These are phyloP conservation scores for Chiloscyllium plagiosum DNA, from an alignment of 2,113 vertebrate genomes.

Conservation along the genomic window DNA sequence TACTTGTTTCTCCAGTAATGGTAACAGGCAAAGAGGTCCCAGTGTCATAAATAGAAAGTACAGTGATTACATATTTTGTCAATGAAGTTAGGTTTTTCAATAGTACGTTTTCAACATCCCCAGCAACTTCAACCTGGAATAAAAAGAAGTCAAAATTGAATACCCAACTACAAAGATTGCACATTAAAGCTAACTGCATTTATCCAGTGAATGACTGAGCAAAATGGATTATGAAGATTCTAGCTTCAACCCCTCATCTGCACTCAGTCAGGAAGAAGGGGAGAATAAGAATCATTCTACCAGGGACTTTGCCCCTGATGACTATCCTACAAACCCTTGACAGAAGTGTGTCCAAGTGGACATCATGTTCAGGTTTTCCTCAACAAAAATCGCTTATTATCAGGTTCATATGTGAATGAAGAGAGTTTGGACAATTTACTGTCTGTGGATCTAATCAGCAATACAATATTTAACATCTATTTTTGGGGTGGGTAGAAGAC, in stretches of 20 bases:
- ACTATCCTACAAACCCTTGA: background rate
- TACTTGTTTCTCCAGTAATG: conserved; percentile 77
- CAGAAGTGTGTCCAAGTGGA: background rate
- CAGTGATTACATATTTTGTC: conserved; percentile 71
- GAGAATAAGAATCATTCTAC: background rate
- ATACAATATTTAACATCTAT: background rate
- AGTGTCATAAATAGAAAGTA: conserved; percentile 63
- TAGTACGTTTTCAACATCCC: conserved; percentile 57
- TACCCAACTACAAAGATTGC: background rate
- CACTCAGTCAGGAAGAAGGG: background rate
- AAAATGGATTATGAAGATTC: background rate
- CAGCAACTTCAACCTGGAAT: conserved; percentile 67
- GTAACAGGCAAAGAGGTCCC: conserved; percentile 63
- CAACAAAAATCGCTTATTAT: background rate
- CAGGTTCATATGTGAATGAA: background rate
- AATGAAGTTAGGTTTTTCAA: conserved; percentile 75
- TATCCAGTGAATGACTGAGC: background rate
- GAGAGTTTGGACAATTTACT: background rate
- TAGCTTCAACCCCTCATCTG: background rate
- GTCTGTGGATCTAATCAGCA: background rate
- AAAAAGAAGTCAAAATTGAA: background rate
- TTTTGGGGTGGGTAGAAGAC: background rate
- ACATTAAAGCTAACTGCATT: background rate
- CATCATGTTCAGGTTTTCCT: background rate
- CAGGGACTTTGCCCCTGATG: background rate